phyloP scores from a whole-genome alignment of 2,797 vertebrate species.

The Iguana delicatissima region DNA sequence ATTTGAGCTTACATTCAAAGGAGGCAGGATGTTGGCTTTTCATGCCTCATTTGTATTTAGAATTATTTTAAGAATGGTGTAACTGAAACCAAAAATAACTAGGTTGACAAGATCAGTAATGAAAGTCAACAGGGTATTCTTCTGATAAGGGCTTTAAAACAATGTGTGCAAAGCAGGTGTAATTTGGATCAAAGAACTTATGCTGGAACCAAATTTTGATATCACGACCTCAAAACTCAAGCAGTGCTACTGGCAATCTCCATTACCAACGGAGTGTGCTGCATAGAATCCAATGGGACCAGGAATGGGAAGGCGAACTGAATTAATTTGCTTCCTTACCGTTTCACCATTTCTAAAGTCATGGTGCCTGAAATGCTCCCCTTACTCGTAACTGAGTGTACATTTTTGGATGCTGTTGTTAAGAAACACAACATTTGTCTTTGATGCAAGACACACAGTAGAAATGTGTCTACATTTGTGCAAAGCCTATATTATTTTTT shows the following conservation, averaged over 20 bases:
- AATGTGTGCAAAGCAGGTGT: background rate
- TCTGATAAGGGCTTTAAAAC: slow-evolving; percentile 38
- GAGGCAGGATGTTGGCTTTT: slow-evolving; percentile 32
- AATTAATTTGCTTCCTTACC: background rate
- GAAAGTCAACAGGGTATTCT: background rate
- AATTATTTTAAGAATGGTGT: slow-evolving; percentile 9
- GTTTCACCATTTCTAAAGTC: background rate
- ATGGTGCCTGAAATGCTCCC: background rate
- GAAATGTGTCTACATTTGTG: slow-evolving; percentile 4
- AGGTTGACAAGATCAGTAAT: slow-evolving; percentile 30
- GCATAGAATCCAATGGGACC: background rate
- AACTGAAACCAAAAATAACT: slow-evolving; percentile 29
- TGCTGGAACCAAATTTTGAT: slow-evolving; percentile 29
- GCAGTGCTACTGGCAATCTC: fast-evolving
- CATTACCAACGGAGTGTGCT: background rate
- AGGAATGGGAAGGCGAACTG: background rate
- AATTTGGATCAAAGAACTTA: background rate
- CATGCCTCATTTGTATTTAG: slow-evolving; percentile 44
- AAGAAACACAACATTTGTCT: slow-evolving; percentile 4
- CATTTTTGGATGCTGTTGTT: slow-evolving; percentile 28
- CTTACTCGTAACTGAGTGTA: slow-evolving; percentile 5
- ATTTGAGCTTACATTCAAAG: slow-evolving; percentile 8
- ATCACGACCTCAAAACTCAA: background rate
- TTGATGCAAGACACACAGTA: slow-evolving; percentile 22
- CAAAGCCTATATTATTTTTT: slow-evolving; percentile 45